Evolutionary conservation across 2,797 vertebrate genomes (phyloP), one percentile per base, ranked within the genome.

Genomic region (Parauchenoglanis ngamensis): DNA sequence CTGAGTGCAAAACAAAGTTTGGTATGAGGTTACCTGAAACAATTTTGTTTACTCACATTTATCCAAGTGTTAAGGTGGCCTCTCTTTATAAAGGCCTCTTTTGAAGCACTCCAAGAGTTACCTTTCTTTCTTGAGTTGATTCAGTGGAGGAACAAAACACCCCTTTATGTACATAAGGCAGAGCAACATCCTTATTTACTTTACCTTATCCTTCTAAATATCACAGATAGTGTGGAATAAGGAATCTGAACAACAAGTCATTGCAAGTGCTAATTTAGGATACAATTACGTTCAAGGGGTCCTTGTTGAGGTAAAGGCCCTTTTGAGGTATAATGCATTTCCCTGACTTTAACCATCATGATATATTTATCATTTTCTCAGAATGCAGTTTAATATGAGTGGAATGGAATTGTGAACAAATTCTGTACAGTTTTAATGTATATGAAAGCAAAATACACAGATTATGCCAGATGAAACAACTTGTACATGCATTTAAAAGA

Each of bases 401-500:
- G 57, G 35, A 28, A n/a, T 13, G 77, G 28, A 40, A 57, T 31
- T 35, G 28, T 12, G 28, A 46, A n/a, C 57, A 46, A 81, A 81
- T 46, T 78, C 19, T 59, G 10, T 40, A 61, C 12, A 44, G 57
- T 63, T 63, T 81, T n/a, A 81, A 81, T 46, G 35, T 25, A 61
- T n/a, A 81, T 63, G 57, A 44, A n/a, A 46, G n/a, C 6, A 25
- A 81, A 63, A 63, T 28, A 1, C 35, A 61, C 78, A 81, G 57
- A 44, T 81, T 61, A 81, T 44, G 23, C 57, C 59, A n/a, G 40
- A 63, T 46, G 23, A 63, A 81, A 63, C 85, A 91, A 87, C 46
- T 91, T 65, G 23, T 89, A 90, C 87, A 80, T 89, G 80, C 87
- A 87, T 92, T 94, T 91, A 85, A 84, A 89, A 85, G 77, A 92